These are phyloP conservation scores for Lepilemur ruficaudatus DNA, from an alignment of 2,797 vertebrate genomes.

Conservation along the genomic window DNA sequence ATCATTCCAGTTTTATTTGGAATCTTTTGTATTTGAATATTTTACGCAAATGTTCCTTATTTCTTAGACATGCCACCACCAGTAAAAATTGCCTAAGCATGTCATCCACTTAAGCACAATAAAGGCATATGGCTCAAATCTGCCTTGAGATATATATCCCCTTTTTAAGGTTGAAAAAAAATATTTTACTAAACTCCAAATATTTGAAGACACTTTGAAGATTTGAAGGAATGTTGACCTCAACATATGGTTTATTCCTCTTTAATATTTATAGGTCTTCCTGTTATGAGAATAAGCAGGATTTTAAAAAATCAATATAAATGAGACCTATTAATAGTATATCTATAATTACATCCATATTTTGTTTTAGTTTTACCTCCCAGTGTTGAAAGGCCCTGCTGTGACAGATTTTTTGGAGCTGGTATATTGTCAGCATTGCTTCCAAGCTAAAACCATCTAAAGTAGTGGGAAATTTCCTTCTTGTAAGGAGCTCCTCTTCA, in stretches of 20 bases:
- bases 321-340: not conserved
- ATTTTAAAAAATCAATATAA: not conserved
- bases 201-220: slow-evolving; percentile 41
- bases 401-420: slow-evolving; percentile 92
- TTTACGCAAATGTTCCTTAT: not conserved
- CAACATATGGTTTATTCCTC: not conserved
- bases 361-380: slow-evolving; percentile 85
- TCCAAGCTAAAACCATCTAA: slow-evolving; percentile 86
- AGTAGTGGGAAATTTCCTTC: slow-evolving; percentile 83
- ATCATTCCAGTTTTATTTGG: not conserved
- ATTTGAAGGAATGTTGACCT: not conserved
- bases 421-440: slow-evolving; percentile 89
- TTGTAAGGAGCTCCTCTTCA: slow-evolving; percentile 85
- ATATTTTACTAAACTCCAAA: slow-evolving; percentile 33
- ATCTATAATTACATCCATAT: not conserved
- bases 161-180: not conserved
- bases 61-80: not conserved
- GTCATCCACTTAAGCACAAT: not conserved
- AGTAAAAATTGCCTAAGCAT: not conserved
- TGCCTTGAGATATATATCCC: not conserved
- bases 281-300: not conserved
- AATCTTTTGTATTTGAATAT: not conserved
- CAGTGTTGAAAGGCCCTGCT: slow-evolving; percentile 90
- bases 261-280: slow-evolving; percentile 6
- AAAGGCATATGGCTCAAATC: slow-evolving; percentile 16